Base-by-base conservation (phyloP, 2,113 vertebrate genomes). In the Arothron firmamentum region DNA sequence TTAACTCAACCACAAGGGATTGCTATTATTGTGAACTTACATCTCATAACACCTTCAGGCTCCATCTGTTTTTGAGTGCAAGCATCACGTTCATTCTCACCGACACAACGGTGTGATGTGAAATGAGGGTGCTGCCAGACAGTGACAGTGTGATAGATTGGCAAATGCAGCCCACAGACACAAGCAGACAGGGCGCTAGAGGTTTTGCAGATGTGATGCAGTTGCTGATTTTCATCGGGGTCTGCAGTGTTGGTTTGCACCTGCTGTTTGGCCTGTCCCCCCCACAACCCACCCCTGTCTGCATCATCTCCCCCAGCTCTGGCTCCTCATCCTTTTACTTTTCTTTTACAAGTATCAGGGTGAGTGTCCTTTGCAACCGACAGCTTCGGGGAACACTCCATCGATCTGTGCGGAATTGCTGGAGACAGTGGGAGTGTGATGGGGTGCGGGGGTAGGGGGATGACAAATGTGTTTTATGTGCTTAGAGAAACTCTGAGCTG, bases 241-340 rank as follows among this genome's bases (percentile, higher is more conserved):
- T 28, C 6, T 17, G 13, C 0, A 43, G 28, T 28, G 25, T 23
- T 45, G 51, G 14, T 56, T 54, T 3, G 14, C 47, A 46, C 59
- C 51, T 70, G 53, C 49, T 52, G n/a, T 8, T 59, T 65, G 42
- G 55, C 48, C 25, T 31, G 58, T 14, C 21, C 49, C 41, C 59
- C 52, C 17, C n/a, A n/a, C n/a, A n/a, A n/a, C n/a, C 42, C 5
- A 2, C 11, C 45, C 45, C 55, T n/a, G n/a, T 59, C 31, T 25
- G 8, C 41, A 5, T 62, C 62, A 20, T 65, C 38, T 55, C 65
- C 20, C 54, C 48, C 7, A 2, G 14, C 53, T 58, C 14, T 6
- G n/a, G 34, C 31, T 60, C 59, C 57, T 67, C 73, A 71, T 80
- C 67, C 21, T 20, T 83, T 65, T 61, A 67, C 60, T 54, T 54